phyloP scores from a whole-genome alignment of 2,797 vertebrate species.

The Aselliscus stoliczkanus region DNA sequence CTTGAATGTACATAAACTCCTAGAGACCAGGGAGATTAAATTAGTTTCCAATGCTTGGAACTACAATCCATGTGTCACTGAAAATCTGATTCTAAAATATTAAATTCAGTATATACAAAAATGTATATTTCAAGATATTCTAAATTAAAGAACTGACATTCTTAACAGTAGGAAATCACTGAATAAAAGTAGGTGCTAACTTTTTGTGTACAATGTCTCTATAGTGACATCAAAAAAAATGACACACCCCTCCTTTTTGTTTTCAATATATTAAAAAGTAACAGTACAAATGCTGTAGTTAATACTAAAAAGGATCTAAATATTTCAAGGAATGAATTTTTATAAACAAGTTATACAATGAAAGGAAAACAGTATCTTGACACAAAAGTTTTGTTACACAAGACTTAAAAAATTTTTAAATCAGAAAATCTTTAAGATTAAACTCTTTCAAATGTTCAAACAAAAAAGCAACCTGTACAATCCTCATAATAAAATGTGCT shows the following conservation, averaged over 20 bases:
- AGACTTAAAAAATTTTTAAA: conserved; percentile 35
- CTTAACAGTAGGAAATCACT: background rate
- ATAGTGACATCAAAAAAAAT: background rate
- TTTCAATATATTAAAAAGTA: conserved; percentile 67
- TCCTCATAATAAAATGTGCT: background rate
- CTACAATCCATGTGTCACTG: background rate
- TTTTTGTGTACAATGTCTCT: background rate
- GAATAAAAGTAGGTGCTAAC: background rate
- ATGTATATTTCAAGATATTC: background rate
- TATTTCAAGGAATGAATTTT: conserved; percentile 49
- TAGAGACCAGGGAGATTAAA: background rate
- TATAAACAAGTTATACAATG: conserved; percentile 47
- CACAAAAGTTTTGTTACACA: conserved; percentile 41
- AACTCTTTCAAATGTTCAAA: conserved; percentile 31
- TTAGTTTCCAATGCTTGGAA: background rate
- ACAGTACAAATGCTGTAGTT: conserved; percentile 49
- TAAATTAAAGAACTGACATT: background rate
- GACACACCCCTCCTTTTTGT: background rate
- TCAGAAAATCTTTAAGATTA: conserved; percentile 29
- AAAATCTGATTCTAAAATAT: background rate
- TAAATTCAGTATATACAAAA: background rate
- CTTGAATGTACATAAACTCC: background rate
- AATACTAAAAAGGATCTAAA: conserved; percentile 34
- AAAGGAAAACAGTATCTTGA: conserved; percentile 32
- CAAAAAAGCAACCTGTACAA: conserved; percentile 1